Conservation (phyloP, 2,797 vertebrate species). For the Smutsia gigantea region DNA sequence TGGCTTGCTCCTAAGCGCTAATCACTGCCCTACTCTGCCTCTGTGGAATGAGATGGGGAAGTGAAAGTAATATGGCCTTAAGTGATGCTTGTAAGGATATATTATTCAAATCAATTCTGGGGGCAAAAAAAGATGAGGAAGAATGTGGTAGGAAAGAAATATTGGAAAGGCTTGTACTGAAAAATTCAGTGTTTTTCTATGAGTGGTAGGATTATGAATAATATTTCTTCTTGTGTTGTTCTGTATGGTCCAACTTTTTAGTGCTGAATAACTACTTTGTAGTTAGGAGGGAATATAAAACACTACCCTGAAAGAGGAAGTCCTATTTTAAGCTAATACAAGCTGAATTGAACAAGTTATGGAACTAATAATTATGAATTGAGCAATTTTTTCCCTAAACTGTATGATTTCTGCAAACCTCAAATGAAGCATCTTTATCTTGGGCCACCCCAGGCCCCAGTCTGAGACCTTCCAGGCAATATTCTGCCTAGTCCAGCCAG, state of each 20-base stretch:
- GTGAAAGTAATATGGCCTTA: not conserved
- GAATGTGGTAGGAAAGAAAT: not conserved
- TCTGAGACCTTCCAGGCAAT: not conserved
- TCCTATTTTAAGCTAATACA: not conserved
- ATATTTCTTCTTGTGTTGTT: not conserved
- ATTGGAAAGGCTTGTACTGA: not conserved
- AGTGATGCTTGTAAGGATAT: not conserved
- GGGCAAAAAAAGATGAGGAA: not conserved
- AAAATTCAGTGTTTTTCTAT: not conserved
- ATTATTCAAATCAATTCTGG: not conserved
- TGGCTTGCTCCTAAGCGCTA: not conserved
- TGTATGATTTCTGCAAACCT: not conserved
- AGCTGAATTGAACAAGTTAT: constrained; percentile 7
- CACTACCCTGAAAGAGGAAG: not conserved
- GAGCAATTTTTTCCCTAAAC: not conserved
- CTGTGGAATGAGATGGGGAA: not conserved
- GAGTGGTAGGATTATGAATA: not conserved
- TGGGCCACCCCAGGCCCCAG: not conserved
- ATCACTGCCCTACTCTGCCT: not conserved
- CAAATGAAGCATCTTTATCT: not conserved
- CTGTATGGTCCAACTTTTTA: not conserved
- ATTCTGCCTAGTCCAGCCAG: not conserved
- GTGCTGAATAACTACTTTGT: not conserved
- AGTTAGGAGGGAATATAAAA: not conserved
- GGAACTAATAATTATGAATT: not conserved